Percentiles rank a stretch among this genome's conserved stretches.
phyloP scores from a whole-genome alignment of 2,113 vertebrate genomes.

The Etheostoma spectabile region DNA sequence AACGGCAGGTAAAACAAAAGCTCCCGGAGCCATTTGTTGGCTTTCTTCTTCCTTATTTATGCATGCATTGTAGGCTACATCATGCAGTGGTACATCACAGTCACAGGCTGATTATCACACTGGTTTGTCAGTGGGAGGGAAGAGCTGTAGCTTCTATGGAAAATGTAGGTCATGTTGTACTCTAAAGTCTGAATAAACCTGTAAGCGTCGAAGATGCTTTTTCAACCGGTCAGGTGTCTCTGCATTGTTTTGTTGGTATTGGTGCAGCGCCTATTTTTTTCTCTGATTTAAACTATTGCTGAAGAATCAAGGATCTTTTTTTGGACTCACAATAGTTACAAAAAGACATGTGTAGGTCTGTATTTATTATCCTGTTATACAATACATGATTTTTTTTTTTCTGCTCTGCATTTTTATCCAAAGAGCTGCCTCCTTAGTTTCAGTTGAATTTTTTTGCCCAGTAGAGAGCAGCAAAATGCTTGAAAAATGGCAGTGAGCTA shows the following conservation, averaged over 20 bases:
- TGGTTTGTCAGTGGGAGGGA: constrained; percentile 8
- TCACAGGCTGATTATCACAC: not conserved
- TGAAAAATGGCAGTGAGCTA: constrained; percentile 5
- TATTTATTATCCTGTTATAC: not conserved
- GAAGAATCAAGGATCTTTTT: not conserved
- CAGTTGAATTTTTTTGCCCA: constrained; percentile 42
- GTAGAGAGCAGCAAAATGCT: constrained; percentile 68
- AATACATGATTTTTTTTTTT: not conserved
- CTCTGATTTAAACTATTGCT: not conserved
- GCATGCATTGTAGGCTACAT: not conserved
- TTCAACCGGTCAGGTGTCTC: not conserved
- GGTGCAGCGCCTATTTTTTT: not conserved
- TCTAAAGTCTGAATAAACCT: constrained; percentile 17
- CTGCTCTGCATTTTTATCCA: constrained; percentile 20
- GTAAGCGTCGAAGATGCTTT: not conserved
- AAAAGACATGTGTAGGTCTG: not conserved
- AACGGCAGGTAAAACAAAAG: constrained; percentile 81
- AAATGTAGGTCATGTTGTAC: constrained; percentile 34
- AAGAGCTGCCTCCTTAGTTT: constrained; percentile 13
- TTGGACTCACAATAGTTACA: not conserved
- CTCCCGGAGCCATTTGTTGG: not conserved
- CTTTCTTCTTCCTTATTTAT: not conserved
- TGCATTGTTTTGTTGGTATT: not conserved
- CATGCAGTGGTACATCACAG: not conserved
- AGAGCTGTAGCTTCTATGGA: not conserved